These are phyloP conservation scores for Mus pahari DNA, from an alignment of 2,113 vertebrate genomes.

Conservation along the genomic window DNA sequence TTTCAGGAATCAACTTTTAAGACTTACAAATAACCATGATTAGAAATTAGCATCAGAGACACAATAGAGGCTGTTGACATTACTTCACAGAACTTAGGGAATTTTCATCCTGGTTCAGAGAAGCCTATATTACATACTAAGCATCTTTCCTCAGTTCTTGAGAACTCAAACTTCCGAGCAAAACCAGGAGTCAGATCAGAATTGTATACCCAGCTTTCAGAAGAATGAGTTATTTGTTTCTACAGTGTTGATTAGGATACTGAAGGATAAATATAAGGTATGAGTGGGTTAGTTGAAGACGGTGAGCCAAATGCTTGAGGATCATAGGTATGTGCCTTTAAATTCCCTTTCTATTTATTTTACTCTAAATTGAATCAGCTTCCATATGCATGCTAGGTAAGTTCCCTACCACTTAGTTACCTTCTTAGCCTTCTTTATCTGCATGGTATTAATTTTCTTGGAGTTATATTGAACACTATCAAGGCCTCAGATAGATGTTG, in stretches of 20 bases:
- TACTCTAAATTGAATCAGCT: background rate
- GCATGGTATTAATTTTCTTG: background rate
- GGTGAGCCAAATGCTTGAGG: background rate
- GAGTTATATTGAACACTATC: background rate
- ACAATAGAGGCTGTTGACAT: background rate
- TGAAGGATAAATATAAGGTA: background rate
- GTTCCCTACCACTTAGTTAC: background rate
- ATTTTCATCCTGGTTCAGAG: background rate
- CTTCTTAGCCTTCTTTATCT: background rate
- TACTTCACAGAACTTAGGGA: background rate
- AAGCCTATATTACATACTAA: background rate
- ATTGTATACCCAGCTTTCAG: background rate
- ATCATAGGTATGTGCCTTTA: background rate
- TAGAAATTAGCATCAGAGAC: background rate
- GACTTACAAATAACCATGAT: background rate
- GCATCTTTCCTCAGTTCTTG: background rate
- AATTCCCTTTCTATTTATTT: background rate
- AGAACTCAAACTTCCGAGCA: background rate
- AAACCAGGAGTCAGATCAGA: background rate
- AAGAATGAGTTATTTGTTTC: background rate
- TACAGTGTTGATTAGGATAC: background rate
- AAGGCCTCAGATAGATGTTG: background rate
- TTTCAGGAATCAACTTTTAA: background rate
- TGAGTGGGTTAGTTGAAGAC: background rate
- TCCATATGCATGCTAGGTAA: background rate